These are phyloP conservation scores for Aplysia californica DNA, from an alignment of 1,140 invertebrate genomes.

Conservation along the genomic window DNA sequence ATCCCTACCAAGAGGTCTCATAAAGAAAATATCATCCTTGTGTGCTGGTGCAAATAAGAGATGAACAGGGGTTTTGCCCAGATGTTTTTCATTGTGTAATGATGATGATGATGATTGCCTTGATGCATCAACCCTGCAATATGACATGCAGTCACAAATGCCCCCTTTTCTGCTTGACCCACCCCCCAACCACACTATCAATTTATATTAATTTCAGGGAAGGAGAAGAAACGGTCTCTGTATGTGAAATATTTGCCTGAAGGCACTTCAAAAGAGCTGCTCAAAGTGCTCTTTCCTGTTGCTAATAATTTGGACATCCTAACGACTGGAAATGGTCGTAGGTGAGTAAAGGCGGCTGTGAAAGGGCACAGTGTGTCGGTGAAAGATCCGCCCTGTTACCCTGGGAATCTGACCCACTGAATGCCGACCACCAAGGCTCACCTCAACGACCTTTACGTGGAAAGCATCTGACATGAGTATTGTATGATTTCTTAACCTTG, in stretches of 20 bases:
- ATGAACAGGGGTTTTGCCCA: too few species aligned
- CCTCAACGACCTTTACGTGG: conserved; percentile 1
- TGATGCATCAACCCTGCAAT: too few species aligned
- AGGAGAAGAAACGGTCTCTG: conserved; percentile 30
- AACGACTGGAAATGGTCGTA: conserved; percentile 27
- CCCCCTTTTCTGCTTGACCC: conserved; percentile 10
- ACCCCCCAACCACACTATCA: conserved; percentile 17
- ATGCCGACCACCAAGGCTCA: conserved; percentile 10
- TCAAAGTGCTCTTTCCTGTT: conserved; percentile 32
- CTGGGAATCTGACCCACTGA: conserved; percentile 7
- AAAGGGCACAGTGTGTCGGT: conserved; percentile 27
- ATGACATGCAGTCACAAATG: too few species aligned
- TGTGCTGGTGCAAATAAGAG: too few species aligned
- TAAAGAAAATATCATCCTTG: too few species aligned
- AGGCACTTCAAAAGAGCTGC: conserved; percentile 30
- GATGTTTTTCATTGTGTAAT: too few species aligned
- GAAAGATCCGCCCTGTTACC: conserved; percentile 24
- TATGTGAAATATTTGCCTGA: conserved; percentile 33
- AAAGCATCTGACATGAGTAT: conserved; percentile 17
- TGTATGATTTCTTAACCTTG: not conserved
- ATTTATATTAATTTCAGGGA: conserved; percentile 32
- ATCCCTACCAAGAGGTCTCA: too few species aligned
- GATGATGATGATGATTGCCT: too few species aligned
- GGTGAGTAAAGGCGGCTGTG: conserved; percentile 29
- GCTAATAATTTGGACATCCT: conserved; percentile 34